Conservation (phyloP, 2,888 invertebrate genomes). For the Acanthosepion esculentum region DNA sequence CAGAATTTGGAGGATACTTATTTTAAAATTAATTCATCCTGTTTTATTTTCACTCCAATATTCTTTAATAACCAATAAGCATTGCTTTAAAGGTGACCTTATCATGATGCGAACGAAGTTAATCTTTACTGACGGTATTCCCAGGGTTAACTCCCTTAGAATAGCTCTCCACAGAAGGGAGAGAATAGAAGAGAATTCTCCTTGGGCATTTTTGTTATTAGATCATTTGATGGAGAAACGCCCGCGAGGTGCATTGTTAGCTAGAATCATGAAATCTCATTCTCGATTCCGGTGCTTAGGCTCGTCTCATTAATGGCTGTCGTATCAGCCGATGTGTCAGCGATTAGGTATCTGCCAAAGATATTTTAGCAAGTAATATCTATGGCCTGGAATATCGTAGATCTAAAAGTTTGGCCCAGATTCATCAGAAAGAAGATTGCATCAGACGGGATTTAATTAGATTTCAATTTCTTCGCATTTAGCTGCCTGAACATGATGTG, state of each 20-base stretch:
- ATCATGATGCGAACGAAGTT: no score
- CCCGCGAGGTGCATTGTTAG: neutral
- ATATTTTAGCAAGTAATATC: neutral
- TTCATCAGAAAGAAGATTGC: neutral
- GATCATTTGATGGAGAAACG: neutral
- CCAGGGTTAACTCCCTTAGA: neutral
- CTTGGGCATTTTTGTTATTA: conserved; percentile 15
- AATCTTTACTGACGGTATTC: neutral
- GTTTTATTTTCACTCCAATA: no score
- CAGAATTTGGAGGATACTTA: no score
- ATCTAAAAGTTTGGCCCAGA: neutral
- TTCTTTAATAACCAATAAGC: no score
- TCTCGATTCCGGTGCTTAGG: neutral
- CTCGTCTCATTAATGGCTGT: neutral
- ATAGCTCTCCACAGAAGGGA: neutral
- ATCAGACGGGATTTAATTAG: conserved; percentile 33
- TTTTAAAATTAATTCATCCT: no score
- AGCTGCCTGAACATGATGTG: no score
- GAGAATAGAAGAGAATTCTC: neutral
- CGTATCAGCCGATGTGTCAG: neutral
- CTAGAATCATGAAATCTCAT: neutral
- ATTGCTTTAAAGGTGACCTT: no score
- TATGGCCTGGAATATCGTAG: neutral
- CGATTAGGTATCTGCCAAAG: neutral
- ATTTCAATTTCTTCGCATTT: neutral